A percentile compares a stretch with the other conserved stretches of the same genome.
phyloP scores from a whole-genome alignment of 2,113 vertebrate genomes.

The Ursus arctos region DNA sequence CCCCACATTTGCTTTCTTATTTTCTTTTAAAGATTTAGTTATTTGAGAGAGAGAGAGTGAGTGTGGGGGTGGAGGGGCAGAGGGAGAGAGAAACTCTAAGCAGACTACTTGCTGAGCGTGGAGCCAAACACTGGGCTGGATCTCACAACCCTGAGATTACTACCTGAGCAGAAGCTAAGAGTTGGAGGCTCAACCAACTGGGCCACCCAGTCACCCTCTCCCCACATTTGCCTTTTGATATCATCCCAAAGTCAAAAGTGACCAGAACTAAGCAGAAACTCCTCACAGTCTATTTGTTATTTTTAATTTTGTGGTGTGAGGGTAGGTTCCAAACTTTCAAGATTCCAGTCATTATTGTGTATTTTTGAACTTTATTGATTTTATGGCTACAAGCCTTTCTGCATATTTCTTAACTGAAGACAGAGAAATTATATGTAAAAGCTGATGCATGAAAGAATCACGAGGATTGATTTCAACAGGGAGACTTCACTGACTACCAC shows the following conservation, averaged over 20 bases:
- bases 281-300: neutral
- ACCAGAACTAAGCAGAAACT: neutral
- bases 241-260: neutral
- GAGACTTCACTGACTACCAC: neutral
- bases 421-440: neutral
- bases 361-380: neutral
- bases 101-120: neutral
- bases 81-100: neutral
- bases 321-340: neutral
- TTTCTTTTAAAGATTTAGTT: neutral
- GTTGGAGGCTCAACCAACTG: neutral
- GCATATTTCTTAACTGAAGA: neutral
- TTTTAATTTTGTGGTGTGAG: neutral
- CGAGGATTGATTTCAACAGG: neutral
- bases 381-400: neutral
- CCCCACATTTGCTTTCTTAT: neutral
- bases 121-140: neutral
- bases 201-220: accelerated
- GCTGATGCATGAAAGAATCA: neutral
- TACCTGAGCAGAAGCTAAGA: neutral
- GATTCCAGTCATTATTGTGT: neutral
- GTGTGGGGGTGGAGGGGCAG: neutral
- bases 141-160: neutral
- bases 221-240: constrained; percentile 3
- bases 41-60: neutral